Percentiles rank a stretch among this genome's conserved stretches.
Conservation (phyloP, 1,140 invertebrate genomes). For the Drosophila albomicans region DNA sequence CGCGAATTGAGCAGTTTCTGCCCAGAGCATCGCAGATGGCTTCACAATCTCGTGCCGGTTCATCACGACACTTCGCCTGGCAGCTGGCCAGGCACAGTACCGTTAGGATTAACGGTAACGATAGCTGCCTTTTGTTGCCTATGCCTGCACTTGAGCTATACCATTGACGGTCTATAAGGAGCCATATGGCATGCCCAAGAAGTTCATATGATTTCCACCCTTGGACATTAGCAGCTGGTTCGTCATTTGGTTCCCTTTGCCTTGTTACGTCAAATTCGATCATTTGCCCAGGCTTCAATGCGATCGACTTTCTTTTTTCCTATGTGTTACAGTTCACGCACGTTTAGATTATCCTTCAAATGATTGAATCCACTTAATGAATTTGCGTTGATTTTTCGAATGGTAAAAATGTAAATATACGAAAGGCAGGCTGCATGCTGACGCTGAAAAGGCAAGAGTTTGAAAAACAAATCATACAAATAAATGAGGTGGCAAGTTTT, state of each 20-base stretch:
- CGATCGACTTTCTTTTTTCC: no score
- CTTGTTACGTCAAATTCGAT: neutral
- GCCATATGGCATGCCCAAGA: constrained; percentile 7
- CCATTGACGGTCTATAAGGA: neutral
- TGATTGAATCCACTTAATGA: no score
- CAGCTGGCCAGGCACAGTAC: constrained; percentile 23
- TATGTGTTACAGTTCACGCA: no score
- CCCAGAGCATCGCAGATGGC: constrained; percentile 84
- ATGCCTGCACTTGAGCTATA: neutral
- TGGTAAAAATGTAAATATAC: no score
- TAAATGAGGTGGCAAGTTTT: no score
- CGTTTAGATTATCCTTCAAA: no score
- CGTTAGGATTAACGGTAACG: constrained; percentile 23
- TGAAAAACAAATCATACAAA: no score
- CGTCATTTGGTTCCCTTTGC: constrained; percentile 22
- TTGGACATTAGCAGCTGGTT: neutral
- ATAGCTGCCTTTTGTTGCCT: constrained; percentile 26
- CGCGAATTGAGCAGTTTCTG: constrained; percentile 86
- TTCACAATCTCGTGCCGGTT: constrained; percentile 85
- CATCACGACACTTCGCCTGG: constrained; percentile 82
- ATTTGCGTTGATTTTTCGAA: no score
- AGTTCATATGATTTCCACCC: constrained; percentile 28
- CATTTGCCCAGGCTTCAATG: no score
- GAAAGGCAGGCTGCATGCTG: no score
- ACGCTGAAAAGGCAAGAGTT: no score